Conservation (phyloP, 2,888 invertebrate genomes). For the Aethes cnicana region DNA sequence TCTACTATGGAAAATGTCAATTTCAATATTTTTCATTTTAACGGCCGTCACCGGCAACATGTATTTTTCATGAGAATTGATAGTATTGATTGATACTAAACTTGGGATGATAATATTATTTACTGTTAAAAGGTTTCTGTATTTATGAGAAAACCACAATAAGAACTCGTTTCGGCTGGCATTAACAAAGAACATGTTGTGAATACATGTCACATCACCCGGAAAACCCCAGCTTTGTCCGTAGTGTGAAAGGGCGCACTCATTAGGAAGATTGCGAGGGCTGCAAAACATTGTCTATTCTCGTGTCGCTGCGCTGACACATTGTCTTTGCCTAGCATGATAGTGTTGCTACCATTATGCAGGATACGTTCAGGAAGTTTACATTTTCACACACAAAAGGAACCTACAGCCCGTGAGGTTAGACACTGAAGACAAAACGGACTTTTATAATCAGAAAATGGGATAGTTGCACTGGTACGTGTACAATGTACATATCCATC, state of each 20-base stretch:
- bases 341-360: constrained; percentile 59
- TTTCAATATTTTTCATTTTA: too few relatives aligned
- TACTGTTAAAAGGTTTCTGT: constrained; percentile 1
- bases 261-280: constrained; percentile 82
- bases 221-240: constrained; percentile 77
- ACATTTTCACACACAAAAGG: constrained; percentile 60
- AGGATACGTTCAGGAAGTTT: constrained; percentile 64
- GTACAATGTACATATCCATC: background rate
- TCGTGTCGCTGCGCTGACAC: constrained; percentile 51
- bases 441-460: background rate
- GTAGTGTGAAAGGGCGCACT: constrained; percentile 80
- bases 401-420: constrained; percentile 67
- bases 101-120: background rate
- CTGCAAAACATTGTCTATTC: constrained; percentile 66
- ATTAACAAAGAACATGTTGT: constrained; percentile 65
- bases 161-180: constrained; percentile 56
- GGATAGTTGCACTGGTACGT: too few relatives aligned
- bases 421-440: constrained; percentile 50
- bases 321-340: constrained; percentile 62
- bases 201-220: constrained; percentile 76
- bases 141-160: constrained; percentile 20
- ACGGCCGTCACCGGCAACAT: too few relatives aligned
- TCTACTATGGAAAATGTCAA: too few relatives aligned
- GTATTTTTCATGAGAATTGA: too few relatives aligned
- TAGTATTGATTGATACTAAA: too few relatives aligned